Evolutionary conservation across 2,113 vertebrate species (phyloP), one percentile per base, ranked within the genome.

Genomic region (Probosciger aterrimus): DNA sequence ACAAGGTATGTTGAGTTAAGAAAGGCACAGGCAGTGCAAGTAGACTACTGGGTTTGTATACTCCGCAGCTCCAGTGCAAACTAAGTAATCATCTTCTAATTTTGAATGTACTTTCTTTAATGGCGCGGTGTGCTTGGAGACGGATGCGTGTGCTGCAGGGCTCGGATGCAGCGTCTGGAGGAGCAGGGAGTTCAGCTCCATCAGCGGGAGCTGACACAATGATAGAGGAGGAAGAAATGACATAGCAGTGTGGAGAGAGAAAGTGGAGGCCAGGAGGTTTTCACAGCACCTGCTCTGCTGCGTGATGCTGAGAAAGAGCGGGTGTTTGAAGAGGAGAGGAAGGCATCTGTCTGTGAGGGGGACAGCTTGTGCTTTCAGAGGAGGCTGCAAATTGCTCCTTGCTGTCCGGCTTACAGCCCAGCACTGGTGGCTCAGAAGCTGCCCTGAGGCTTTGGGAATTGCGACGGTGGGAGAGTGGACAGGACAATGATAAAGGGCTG

Each of bases 141-240:
- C 0, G 33, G 67, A 60, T 91, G 87, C 59, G 43, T 68, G 62
- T 53, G 86, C 75, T 86, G 70, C 53, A 81, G 86, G 93, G 89
- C 79, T 44, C 2, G 5, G 75, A 62, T 92, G 65, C 74, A 57
- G 24, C 0, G 62, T 67, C 65, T 85, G 82, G 55, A 82, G 69
- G 75, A 93, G 75, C 95, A 79, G 82, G 70, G 57, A 91, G 94
- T 86, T 88, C 92, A 94, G 92, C 68, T 86, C n/a, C 82, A 88
- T 74, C 94, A 89, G 84, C 81, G 14, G 87, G 87, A 81, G 82
- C 90, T 94, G 95, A 73, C 78, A 89, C 92, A 84, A 17, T 74
- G 88, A 81, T 60, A 65, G 81, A 94, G 68, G 85, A 93, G 85
- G 81, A 87, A 89, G 90, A 87, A 90, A 82, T 63, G 81, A 62